These are phyloP conservation scores for Ricordea florida DNA, from an alignment of 92 coral and sea anemone genomes.

Conservation along the genomic window DNA sequence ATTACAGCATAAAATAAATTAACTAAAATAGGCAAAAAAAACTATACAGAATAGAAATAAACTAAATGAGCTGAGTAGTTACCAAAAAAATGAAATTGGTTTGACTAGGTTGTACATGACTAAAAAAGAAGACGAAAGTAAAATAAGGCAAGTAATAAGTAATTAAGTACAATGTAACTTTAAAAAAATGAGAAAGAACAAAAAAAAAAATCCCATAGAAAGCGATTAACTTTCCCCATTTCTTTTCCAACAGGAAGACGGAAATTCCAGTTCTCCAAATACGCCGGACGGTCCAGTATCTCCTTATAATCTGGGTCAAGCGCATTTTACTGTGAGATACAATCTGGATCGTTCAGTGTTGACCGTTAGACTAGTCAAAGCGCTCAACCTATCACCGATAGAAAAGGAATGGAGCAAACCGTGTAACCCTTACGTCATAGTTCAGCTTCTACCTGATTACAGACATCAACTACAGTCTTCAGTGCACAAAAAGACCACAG, in stretches of 20 bases:
- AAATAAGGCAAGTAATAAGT: no score
- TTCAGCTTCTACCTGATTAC: conserved; percentile 88
- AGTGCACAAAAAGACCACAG: conserved; percentile 83
- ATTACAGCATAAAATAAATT: no score
- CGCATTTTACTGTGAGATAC: conserved; percentile 71
- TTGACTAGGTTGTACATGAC: no score
- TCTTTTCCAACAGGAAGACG: conserved; percentile 43
- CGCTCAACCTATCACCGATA: conserved; percentile 64
- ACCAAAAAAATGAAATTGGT: no score
- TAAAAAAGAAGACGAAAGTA: no score
- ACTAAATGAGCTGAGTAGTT: no score
- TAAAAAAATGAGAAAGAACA: no score
- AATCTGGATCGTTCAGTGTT: conserved; percentile 75
- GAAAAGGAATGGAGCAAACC: conserved; percentile 68
- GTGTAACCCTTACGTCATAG: conserved; percentile 81
- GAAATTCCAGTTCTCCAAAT: conserved; percentile 1
- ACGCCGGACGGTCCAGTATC: conserved; percentile 3
- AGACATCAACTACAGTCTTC: conserved; percentile 89
- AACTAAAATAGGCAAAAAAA: no score
- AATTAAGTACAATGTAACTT: no score
- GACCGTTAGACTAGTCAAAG: conserved; percentile 66
- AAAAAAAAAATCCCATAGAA: no score
- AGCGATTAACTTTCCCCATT: no score
- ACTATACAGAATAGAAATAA: no score
- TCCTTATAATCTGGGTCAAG: conserved; percentile 70